Evolutionary conservation across 2,113 vertebrate species (phyloP).

Genomic region (Crotalus viridis): DNA sequence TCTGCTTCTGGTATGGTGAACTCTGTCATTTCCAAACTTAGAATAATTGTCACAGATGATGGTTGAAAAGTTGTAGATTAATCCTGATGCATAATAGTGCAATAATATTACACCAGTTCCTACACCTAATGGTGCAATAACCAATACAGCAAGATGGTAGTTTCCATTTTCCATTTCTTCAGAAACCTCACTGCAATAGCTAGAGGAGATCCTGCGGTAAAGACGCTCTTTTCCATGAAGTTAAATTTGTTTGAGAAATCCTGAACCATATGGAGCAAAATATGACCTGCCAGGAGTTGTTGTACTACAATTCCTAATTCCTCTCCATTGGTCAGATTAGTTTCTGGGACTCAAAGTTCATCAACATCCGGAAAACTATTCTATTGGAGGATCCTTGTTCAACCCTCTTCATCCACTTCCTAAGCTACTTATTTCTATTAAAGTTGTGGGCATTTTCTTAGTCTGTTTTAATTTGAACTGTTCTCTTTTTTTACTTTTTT

Average conservation of each 20-base stretch:
- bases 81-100: background rate
- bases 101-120: background rate
- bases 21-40: background rate
- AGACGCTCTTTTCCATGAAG: background rate
- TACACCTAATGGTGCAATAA: background rate
- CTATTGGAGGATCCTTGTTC: background rate
- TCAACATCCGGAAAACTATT: background rate
- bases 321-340: background rate
- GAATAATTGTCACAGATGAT: background rate
- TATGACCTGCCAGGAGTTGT: background rate
- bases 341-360: background rate
- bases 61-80: background rate
- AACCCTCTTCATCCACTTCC: background rate
- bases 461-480: background rate
- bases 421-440: background rate
- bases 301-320: background rate
- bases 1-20: background rate
- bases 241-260: background rate
- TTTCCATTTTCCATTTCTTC: background rate
- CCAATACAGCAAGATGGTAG: background rate
- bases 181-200: background rate
- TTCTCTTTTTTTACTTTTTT: background rate
- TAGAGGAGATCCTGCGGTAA: background rate
- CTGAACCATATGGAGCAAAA: background rate
- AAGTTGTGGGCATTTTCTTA: background rate